A percentile compares a stretch with the other conserved stretches of the same genome.
These are phyloP conservation scores for Caenorhabditis wallacei DNA, from an alignment of 2,888 invertebrate species.

Conservation along the genomic window DNA sequence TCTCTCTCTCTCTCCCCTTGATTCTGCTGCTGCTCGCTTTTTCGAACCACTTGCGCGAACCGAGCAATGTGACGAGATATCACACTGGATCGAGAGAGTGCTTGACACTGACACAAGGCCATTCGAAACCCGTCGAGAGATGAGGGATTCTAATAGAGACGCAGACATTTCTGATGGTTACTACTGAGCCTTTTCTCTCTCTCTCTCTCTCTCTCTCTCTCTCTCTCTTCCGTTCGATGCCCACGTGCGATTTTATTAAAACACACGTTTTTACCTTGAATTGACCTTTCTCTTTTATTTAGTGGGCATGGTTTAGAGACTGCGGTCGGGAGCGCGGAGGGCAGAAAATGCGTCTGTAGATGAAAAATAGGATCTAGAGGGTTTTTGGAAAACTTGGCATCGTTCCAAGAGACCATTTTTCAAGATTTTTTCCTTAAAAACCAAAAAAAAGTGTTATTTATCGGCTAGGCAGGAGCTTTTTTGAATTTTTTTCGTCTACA, in stretches of 20 bases:
- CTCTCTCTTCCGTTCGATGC: constrained; percentile 40
- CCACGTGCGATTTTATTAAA: constrained; percentile 19
- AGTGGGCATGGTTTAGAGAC: neutral
- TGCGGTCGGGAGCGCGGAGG: neutral
- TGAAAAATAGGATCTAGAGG: neutral
- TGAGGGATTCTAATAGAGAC: constrained; percentile 1
- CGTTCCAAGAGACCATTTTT: too few relatives aligned
- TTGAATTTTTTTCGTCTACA: too few relatives aligned
- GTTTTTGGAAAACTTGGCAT: too few relatives aligned
- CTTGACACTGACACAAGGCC: constrained; percentile 41
- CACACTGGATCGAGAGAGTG: constrained; percentile 9
- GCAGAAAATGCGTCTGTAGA: neutral
- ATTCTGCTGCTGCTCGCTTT: constrained; percentile 30
- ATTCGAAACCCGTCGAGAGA: constrained; percentile 36
- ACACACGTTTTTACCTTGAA: constrained; percentile 19
- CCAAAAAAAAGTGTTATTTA: too few relatives aligned
- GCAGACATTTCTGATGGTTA: constrained; percentile 49
- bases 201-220: constrained; percentile 39
- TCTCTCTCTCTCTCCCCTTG: neutral
- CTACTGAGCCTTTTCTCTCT: constrained; percentile 28
- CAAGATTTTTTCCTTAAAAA: too few relatives aligned
- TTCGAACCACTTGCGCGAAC: constrained; percentile 27
- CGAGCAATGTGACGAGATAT: constrained; percentile 1
- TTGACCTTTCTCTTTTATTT: constrained; percentile 14
- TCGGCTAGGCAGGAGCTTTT: too few relatives aligned